Evolutionary conservation across 23 tunicate species (phyloP), one percentile per base, ranked within the genome.

Genomic region (Phallusia fumigata): DNA sequence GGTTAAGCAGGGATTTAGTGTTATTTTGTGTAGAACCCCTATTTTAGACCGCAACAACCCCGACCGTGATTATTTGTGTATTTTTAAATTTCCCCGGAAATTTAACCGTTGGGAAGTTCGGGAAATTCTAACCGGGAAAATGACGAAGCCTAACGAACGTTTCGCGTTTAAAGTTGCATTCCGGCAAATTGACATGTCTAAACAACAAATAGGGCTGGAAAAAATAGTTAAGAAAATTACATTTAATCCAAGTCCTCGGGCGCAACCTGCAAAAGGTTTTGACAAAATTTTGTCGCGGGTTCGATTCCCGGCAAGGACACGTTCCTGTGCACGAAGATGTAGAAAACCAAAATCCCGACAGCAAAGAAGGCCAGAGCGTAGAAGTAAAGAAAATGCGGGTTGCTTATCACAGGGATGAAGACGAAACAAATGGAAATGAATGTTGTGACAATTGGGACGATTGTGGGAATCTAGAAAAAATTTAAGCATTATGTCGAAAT

Each of bases 351-450:
- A 74, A 74, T 33, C 3, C 77, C 77, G 19, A 19, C 31, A 28
- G 34, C 77, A 33, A 33, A 74, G 16, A 74, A 74, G 10, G 77
- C 77, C 16, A 74, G 40, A 21, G 77, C 34, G 45, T 74, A 74
- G 16, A 74, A 74, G 34, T 74, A 74, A 1, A 74, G 77, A 31
- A 74, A 74, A 28, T 74, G 77, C 34, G 77, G 77, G 34, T 74
- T 74, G 77, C 45, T 74, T 18, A 74, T 74, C 8, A 74, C 45
- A 3, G 77, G 77, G 8, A 74, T 33, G 31, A 74, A 32, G 31
- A 74, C 77, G 77, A 74, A 74, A 30, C 40, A 74, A 19, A 35
- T 31, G 8, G 77, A 74, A 16, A 74, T 33, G n/a, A 74, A 2
- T 33, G 77, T 28, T 30, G 45, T 33, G 11, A 74, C 2, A 3